Evolutionary conservation across 2,888 invertebrate genomes (phyloP).

Genomic region (Criorhina ranunculi): DNA sequence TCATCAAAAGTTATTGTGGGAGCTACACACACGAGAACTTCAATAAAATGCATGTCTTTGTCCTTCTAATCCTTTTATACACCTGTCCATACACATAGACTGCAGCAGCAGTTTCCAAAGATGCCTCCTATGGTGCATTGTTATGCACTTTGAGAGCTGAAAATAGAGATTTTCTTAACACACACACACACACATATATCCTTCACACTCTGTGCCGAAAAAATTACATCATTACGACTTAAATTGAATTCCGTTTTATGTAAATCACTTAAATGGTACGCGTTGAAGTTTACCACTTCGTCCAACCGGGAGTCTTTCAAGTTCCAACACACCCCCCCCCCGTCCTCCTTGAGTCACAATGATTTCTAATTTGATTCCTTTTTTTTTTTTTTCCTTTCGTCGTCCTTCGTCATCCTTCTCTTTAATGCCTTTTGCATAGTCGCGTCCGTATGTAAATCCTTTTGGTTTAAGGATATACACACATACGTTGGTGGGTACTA

Average conservation of each 20-base stretch:
- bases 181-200: not conserved
- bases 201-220: constrained; percentile 12
- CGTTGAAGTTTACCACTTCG: constrained; percentile 4
- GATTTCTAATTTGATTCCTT: constrained; percentile 25
- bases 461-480: not conserved
- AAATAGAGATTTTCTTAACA: constrained; percentile 15
- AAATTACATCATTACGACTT: constrained; percentile 42
- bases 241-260: constrained; percentile 56
- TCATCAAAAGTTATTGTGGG: constrained; percentile 7
- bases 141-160: not conserved
- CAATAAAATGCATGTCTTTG: constrained; percentile 29
- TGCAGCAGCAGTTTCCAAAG: not conserved
- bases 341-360: not conserved
- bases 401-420: not conserved
- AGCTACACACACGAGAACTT: constrained; percentile 11
- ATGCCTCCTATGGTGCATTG: not conserved
- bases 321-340: not conserved
- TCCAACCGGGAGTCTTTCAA: not conserved
- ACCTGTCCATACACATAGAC: constrained; percentile 1
- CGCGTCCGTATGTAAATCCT: constrained; percentile 6
- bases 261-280: constrained; percentile 49
- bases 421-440: constrained; percentile 9
- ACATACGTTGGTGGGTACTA: no score
- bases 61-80: constrained; percentile 13
- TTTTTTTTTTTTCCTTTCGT: not conserved